Conservation (phyloP, 2,888 invertebrate species). For the Drosophila neutralis region DNA sequence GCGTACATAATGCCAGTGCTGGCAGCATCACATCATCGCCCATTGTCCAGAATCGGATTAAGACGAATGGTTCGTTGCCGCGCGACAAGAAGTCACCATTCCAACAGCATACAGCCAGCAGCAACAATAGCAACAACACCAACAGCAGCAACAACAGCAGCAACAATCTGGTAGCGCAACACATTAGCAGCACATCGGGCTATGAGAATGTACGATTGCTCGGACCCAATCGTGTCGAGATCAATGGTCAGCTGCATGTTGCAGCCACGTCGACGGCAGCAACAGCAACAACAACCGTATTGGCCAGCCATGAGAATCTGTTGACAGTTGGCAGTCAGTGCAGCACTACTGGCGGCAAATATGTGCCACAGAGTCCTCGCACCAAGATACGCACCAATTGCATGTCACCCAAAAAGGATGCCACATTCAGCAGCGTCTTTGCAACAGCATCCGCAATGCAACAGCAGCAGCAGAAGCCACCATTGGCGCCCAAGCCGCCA, state of each 20-base stretch:
- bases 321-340: constrained; percentile 1
- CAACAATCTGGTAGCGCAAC: constrained; percentile 34
- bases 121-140: constrained; percentile 10
- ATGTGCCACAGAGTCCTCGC: constrained; percentile 85
- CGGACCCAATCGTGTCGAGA: constrained; percentile 83
- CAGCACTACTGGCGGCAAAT: constrained; percentile 68
- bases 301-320: constrained; percentile 86
- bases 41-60: constrained; percentile 88
- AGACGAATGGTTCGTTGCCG: constrained; percentile 95
- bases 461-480: constrained; percentile 50
- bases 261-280: constrained; percentile 6
- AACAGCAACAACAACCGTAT: background rate
- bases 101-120: constrained; percentile 62
- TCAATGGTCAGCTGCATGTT: constrained; percentile 72
- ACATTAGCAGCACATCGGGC: constrained; percentile 77
- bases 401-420: constrained; percentile 86
- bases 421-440: constrained; percentile 69
- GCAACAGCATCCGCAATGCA: constrained; percentile 19
- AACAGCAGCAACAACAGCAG: constrained; percentile 53
- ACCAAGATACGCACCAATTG: constrained; percentile 86
- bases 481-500: constrained; percentile 56
- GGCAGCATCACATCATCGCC: constrained; percentile 83
- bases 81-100: constrained; percentile 85
- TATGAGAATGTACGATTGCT: constrained; percentile 87
- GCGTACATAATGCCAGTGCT: constrained; percentile 54